These are phyloP conservation scores for Lepidocolaptes lacrymiger DNA, from an alignment of 2,797 vertebrate species.

Conservation along the genomic window DNA sequence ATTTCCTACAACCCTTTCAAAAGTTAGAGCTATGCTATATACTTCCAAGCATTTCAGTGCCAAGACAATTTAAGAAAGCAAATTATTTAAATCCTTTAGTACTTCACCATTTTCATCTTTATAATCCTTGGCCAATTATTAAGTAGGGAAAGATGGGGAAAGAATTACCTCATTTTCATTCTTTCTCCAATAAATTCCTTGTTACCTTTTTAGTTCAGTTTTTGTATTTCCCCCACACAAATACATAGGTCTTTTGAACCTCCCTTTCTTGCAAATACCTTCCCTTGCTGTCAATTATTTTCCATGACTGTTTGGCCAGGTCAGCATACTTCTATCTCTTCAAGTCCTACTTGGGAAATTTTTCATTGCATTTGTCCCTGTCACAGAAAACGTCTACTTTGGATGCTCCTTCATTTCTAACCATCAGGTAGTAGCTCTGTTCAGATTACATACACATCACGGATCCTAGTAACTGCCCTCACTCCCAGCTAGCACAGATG, in stretches of 20 bases:
- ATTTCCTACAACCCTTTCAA: not conserved
- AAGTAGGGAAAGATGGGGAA: not conserved
- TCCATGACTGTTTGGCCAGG: not conserved
- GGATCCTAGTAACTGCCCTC: not conserved
- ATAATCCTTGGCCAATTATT: not conserved
- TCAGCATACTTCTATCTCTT: not conserved
- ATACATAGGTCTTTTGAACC: not conserved
- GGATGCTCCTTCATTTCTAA: not conserved
- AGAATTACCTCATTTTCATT: not conserved
- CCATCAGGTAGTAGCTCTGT: not conserved
- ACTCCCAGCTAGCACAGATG: not conserved
- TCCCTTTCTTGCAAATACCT: accelerated
- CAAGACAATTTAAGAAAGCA: not conserved
- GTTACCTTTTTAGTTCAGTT: not conserved
- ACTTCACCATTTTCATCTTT: not conserved
- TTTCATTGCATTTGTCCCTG: not conserved
- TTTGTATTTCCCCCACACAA: not conserved
- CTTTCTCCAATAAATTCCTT: not conserved
- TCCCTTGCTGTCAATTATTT: not conserved
- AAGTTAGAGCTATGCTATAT: not conserved
- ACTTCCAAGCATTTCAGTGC: not conserved
- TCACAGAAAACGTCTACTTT: not conserved
- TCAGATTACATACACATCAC: not conserved
- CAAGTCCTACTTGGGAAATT: not conserved
- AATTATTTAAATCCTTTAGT: not conserved